These are phyloP conservation scores for Dasyprocta punctata DNA, from an alignment of 2,113 vertebrate genomes.

Conservation along the genomic window DNA sequence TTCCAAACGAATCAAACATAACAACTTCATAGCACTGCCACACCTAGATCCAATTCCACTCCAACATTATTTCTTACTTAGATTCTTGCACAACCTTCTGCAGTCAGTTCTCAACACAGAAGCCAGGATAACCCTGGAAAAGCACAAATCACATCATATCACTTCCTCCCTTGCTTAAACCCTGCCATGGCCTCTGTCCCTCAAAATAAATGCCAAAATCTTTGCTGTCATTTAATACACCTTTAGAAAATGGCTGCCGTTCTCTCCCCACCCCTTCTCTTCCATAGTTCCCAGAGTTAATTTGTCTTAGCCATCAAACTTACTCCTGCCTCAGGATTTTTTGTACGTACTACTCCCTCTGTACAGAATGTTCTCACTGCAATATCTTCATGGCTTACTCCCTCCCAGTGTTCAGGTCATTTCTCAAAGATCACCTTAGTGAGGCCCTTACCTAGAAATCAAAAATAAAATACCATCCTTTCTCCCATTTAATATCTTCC, in stretches of 20 bases:
- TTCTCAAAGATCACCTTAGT: neutral
- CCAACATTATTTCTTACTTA: neutral
- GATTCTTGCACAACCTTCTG: too few relatives aligned
- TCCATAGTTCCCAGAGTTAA: neutral
- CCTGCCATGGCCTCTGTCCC: rapidly evolving
- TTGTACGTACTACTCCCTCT: neutral
- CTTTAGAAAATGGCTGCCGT: neutral
- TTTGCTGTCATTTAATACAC: neutral
- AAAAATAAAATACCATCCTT: neutral
- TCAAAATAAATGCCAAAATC: neutral
- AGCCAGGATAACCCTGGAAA: neutral
- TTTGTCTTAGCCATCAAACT: neutral
- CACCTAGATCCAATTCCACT: neutral
- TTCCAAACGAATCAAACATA: neutral
- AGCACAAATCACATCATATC: neutral
- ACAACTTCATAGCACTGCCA: neutral
- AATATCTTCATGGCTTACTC: neutral
- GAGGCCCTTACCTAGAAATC: neutral
- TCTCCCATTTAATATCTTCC: neutral
- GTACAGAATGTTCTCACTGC: neutral
- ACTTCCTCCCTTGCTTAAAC: neutral
- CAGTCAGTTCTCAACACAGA: neutral
- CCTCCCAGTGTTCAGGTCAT: neutral
- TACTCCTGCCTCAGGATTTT: neutral
- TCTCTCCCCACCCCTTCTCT: neutral